phyloP scores from a whole-genome alignment of 2,888 invertebrate genomes.

The Hyposoter dolosus region DNA sequence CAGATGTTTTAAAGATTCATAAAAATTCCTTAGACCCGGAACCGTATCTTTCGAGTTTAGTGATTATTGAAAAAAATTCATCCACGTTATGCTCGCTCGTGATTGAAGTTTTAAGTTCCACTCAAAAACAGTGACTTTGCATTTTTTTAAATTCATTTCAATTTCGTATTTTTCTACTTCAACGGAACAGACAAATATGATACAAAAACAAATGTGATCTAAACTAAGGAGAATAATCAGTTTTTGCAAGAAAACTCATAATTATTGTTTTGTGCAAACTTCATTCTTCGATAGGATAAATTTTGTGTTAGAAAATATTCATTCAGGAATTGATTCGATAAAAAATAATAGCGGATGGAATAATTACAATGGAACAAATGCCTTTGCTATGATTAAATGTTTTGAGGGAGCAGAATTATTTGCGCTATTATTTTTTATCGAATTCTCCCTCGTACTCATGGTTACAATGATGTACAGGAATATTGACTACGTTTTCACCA shows the following conservation, averaged over 20 bases:
- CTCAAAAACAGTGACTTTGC: neutral
- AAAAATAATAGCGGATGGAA: conserved; percentile 27
- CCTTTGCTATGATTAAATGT: neutral
- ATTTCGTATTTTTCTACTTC: neutral
- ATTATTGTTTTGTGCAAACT: neutral
- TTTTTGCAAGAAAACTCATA: neutral
- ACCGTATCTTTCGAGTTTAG: neutral
- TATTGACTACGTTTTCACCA: conserved; percentile 83
- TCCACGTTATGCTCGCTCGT: neutral
- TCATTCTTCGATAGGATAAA: conserved; percentile 26
- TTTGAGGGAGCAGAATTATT: neutral
- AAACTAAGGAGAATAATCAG: neutral
- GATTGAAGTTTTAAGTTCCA: neutral
- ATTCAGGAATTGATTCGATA: conserved; percentile 43
- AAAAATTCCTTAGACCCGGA: too few relatives aligned
- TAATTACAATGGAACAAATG: neutral
- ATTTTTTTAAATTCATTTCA: neutral
- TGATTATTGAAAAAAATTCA: neutral
- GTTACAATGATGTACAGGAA: conserved; percentile 82
- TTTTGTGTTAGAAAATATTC: conserved; percentile 45
- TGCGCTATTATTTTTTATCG: conserved; percentile 61
- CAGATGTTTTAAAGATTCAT: neutral
- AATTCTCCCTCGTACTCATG: conserved; percentile 74
- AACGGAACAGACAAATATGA: neutral
- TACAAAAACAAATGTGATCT: neutral